Base-by-base conservation (phyloP, 1,140 invertebrate species). In the Eupristina koningsbergeri region DNA sequence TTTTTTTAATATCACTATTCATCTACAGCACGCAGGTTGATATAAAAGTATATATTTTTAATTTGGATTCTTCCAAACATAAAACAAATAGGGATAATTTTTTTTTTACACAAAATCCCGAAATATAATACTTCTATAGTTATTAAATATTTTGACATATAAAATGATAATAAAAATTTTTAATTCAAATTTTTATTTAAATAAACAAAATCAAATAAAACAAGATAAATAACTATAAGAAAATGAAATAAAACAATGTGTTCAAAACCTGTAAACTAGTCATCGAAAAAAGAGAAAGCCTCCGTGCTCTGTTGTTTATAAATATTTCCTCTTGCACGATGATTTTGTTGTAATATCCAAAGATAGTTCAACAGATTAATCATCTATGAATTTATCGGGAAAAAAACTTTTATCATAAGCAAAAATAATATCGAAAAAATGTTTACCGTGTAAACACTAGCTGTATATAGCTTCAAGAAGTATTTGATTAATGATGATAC, bases 391-490 rank as follows among this genome's bases (percentile, higher is more conserved):
- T 83, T 81, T 74, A n/a, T 83, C 45, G 61, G 47, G 73, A 83
- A 47, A 58, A 86, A 76, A 85, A 22, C 61, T 71, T 86, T 85
- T 80, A 64, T 75, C 83, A 64, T 69, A 73, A 58, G 7, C 69
- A 64, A 84, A 53, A 75, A 74, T 41, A 71, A 74, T n/a, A 74
- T 84, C n/a, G 31, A 80, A 83, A 71, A 73, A 73, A 81, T 84
- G 87, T 87, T 89, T 88, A 89, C 88, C 75, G 81, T 88, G 87
- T 89, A 89, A 89, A 87, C 87, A 87, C 83, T 41, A 63, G 71
- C 80, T 86, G 81, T 82, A 85, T 45, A 84, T 84, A 84, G 80
- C 45, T 84, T 81, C 58, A 80, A 77, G 26, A 85, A 63, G 19
- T 9, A 13, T 81, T 58, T n/a, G 29, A 79, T 83, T 81, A 67